Base-by-base conservation (phyloP, 1,140 invertebrate species). In the Gryllus bimaculatus region DNA sequence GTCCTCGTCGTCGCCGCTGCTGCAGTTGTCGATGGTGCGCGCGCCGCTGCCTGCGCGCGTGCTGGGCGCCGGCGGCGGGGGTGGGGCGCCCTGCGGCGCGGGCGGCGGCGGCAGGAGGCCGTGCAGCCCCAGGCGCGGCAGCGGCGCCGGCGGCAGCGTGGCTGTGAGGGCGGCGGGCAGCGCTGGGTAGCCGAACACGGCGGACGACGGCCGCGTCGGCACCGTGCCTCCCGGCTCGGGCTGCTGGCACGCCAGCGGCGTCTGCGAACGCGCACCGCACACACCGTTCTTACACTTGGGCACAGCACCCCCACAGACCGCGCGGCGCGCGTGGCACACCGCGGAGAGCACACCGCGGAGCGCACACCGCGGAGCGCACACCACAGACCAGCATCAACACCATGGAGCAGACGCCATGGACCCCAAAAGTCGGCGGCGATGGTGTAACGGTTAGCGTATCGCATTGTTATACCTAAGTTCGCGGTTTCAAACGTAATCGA, bases 111-210 rank as follows among this genome's bases (percentile, higher is more conserved):
- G 54, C 54, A 66, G 54, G 0, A 49, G 26, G 8, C 74, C 73
- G 47, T 75, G 47, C 54, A 85, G 82, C 54, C 86, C 86, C 79
- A 87, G 82, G 81, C 86, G 86, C 54, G 93, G 93, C 81, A 94
- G 83, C 26, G 93, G 93, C 47, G 94, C 90, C 6, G 93, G 93
- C 0, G 92, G 92, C 66, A 91, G 83, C 54, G 54, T 66, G 18
- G 10, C 54, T 3, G 54, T 18, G 10, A 66, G 54, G 20, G 89
- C 90, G 78, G 85, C 83, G n/a, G 84, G 86, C 8, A 90, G 81
- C 21, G 89, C 92, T 13, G 92, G 92, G 84, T 94, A 94, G 3
- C 91, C 92, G 83, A 94, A 94, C 88, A 94, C 90, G 0, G 93
- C 92, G 10, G 93, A 94, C n/a, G 92, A 92, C 0, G 93, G 92